Percentiles rank a stretch among this genome's conserved stretches.
These are phyloP conservation scores for Nothocercus julius DNA, from an alignment of 2,113 vertebrate species.

Conservation along the genomic window DNA sequence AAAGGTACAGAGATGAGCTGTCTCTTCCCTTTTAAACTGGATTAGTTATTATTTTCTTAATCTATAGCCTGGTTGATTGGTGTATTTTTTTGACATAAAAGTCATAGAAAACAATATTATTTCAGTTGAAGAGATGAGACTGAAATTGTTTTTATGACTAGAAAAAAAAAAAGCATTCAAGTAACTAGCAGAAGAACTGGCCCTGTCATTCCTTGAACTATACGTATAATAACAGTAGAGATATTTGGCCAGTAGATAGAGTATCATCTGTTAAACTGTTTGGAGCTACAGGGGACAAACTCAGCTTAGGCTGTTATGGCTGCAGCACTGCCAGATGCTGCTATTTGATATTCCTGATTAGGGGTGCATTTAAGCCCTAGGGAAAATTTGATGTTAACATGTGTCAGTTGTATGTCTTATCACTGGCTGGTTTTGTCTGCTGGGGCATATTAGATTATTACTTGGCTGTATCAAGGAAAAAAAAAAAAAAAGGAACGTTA, in stretches of 20 bases:
- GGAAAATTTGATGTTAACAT: background rate
- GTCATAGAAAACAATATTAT: background rate
- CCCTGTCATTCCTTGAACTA: background rate
- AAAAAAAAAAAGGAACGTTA: background rate
- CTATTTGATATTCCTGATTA: conserved; percentile 1
- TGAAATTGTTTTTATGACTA: background rate
- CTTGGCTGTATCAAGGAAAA: background rate
- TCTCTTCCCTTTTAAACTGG: background rate
- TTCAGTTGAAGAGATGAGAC: background rate
- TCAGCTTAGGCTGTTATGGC: background rate
- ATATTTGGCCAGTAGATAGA: background rate
- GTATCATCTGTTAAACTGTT: background rate
- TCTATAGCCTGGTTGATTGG: background rate
- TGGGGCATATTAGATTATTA: background rate
- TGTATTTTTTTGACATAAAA: background rate
- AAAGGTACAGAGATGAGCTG: background rate
- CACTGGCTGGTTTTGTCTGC: background rate
- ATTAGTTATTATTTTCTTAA: background rate
- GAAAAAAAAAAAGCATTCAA: background rate
- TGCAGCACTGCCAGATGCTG: background rate
- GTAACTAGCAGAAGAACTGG: background rate
- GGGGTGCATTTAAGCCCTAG: background rate
- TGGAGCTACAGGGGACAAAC: background rate
- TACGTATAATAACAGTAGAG: background rate
- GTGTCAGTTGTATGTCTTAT: background rate